Conservation (phyloP, 2,888 invertebrate species). For the Mythimna lalbum region DNA sequence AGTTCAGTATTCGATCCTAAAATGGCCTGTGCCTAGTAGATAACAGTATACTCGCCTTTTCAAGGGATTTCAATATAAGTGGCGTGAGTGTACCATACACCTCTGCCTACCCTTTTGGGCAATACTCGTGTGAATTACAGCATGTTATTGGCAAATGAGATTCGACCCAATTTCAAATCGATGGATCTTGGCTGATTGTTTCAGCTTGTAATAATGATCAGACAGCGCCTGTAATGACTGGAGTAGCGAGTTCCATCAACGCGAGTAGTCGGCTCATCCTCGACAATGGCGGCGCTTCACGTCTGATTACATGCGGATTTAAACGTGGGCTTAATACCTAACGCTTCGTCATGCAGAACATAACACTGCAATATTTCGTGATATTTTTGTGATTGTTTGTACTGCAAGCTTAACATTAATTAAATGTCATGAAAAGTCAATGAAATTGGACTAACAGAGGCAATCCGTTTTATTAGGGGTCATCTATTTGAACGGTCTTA, state of each 20-base stretch:
- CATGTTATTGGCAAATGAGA: neutral
- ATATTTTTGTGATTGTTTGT: conserved; percentile 7
- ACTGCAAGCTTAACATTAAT: neutral
- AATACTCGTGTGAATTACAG: neutral
- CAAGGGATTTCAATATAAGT: neutral
- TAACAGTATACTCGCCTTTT: too few species aligned
- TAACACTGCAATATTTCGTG: too few species aligned
- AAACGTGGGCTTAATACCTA: neutral
- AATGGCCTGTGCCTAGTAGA: too few species aligned
- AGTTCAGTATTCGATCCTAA: too few species aligned
- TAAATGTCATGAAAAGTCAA: neutral
- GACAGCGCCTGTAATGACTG: neutral
- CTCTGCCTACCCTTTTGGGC: neutral
- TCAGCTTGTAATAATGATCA: neutral
- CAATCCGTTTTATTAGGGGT: neutral
- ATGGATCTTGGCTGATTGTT: neutral
- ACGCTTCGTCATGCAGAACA: neutral
- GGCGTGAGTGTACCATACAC: neutral
- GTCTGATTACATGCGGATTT: neutral
- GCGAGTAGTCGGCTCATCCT: neutral
- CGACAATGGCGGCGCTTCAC: neutral
- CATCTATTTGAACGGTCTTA: neutral
- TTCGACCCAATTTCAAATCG: neutral
- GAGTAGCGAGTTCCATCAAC: neutral
- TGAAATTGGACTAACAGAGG: conserved; percentile 1